Base-by-base conservation (phyloP, 2,113 vertebrate species). In the Crypturellus undulatus region DNA sequence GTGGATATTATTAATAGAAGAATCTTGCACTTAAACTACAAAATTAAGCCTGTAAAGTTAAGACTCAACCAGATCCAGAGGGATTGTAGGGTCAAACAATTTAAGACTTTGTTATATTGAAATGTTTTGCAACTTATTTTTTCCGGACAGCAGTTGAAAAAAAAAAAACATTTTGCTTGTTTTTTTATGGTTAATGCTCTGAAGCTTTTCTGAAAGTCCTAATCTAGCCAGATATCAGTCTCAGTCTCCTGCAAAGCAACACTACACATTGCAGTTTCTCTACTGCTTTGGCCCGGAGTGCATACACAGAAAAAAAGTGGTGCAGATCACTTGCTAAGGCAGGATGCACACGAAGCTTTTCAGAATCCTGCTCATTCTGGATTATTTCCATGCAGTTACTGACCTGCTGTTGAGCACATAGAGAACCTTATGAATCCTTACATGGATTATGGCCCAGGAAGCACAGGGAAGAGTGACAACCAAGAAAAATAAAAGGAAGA, bases 1-100 rank as follows among this genome's bases (percentile, higher is more conserved):
- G 52, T 77, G 68, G 60, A 30, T 92, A 94, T 84, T 93, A 89
- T 81, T 77, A 80, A 49, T 3, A 1, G 15, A 60, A 17, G 80
- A 92, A 3, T 58, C 38, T 56, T 89, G 32, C 47, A 21, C 43
- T 94, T 59, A 64, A 70, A 56, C 88, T 78, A 88, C 73, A 79
- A 75, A 88, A 79, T 32, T 71, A 68, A 90, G 60, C 26, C 84
- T 88, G 32, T 79, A 49, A 70, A 91, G 76, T 60, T 70, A 71
- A 86, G 86, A 78, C 73, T 86, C 64, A 92, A 42, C 72, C 88
- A 88, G 36, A 93, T 90, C 38, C 73, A 89, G 60, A 43, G 88
- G 69, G 76, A 60, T 36, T 71, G 47, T 52, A 54, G 38, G 64
- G 80, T 56, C 77, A 75, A 79, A 36, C 86, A 69, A n/a, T 65